These are phyloP conservation scores for Oikopleura dioica DNA, from an alignment of 23 tunicate species.

Conservation along the genomic window DNA sequence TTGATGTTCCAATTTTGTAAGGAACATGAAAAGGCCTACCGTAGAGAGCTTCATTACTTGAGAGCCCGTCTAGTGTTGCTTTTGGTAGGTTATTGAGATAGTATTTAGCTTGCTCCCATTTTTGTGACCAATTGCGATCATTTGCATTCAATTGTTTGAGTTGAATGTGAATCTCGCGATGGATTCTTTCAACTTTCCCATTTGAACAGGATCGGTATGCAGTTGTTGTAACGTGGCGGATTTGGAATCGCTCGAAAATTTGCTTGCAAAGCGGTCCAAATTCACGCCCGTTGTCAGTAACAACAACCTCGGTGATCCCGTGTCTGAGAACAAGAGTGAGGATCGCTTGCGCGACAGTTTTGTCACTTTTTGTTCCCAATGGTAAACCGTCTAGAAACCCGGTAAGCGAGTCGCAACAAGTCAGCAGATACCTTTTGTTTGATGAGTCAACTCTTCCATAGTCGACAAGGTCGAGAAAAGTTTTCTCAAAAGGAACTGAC, in stretches of 20 bases:
- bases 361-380: neutral
- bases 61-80: neutral
- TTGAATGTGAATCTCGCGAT: neutral
- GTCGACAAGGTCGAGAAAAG: neutral
- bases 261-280: neutral
- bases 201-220: neutral
- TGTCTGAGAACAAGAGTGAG: neutral
- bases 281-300: neutral
- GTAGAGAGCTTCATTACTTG: neutral
- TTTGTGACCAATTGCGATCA: neutral
- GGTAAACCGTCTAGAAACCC: neutral
- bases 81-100: neutral
- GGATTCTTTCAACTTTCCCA: neutral
- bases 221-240: neutral
- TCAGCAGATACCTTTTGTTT: neutral
- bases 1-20: too few species aligned
- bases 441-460: neutral
- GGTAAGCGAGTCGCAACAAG: neutral
- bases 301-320: neutral
- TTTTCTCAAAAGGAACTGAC: neutral
- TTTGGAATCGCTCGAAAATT: neutral
- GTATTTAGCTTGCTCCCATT: neutral
- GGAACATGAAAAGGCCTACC: neutral
- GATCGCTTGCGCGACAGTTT: neutral
- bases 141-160: neutral